Base-by-base conservation (phyloP, 2,888 invertebrate species). In the Siphlonurus alternatus region DNA sequence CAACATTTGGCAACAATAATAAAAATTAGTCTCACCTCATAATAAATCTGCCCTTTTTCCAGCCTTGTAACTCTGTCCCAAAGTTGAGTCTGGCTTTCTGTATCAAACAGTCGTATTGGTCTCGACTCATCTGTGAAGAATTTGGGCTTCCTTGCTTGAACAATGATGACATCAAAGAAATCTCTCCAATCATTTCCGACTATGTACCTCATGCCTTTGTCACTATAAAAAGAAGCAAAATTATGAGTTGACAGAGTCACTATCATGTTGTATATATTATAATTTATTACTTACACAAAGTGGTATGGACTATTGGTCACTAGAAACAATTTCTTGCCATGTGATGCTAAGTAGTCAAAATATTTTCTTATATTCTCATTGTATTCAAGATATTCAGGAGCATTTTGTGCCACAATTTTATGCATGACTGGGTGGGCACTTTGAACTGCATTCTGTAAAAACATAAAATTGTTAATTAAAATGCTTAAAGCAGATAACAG, bases 241-340 rank as follows among this genome's bases (percentile, higher is more conserved):
- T 20, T 56, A n/a, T n/a, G n/a, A n/a, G n/a, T n/a, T n/a, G n/a
- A n/a, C n/a, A n/a, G n/a, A n/a, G n/a, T n/a, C n/a, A n/a, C n/a
- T n/a, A n/a, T n/a, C n/a, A n/a, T n/a, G n/a, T n/a, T n/a, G n/a
- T n/a, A n/a, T 56, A 20, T 22, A 56, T 56, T 22, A 20, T 20
- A 10, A 56, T 56, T 56, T 56, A 18, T 25, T 65, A 81, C 87
- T 85, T 79, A 90, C 94, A 93, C 95, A 81, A 98, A 98, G 71
- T 88, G 87, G 74, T 86, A 96, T 0, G 96, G 96, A 74, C 96
- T 96, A 74, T 98, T 98, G 10, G 98, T 97, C 18, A 99, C 93
- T 65, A 98, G 80, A 76, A 98, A 98, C 68, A 96, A 79, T 73
- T 93, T 91, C 74, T 96, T 97, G 53, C 84, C 84, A 25, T 85